Base-by-base conservation (phyloP, 1,140 invertebrate species). In the Archivesica marissinica region DNA sequence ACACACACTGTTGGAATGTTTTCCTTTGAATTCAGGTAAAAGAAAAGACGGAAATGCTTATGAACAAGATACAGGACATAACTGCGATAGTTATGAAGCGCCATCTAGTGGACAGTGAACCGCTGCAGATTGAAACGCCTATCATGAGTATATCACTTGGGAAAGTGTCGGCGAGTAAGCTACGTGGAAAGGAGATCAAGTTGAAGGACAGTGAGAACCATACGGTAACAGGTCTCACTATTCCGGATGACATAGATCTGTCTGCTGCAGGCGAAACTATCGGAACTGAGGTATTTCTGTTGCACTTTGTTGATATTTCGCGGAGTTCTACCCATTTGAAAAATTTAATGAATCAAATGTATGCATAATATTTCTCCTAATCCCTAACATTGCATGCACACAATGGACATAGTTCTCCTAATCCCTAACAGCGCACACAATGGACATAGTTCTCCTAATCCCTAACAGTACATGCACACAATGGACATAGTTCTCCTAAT, bases 1-100 rank as follows among this genome's bases (percentile, higher is more conserved):
- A n/a, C n/a, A n/a, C n/a, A n/a, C n/a, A n/a, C n/a, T n/a, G n/a
- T n/a, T n/a, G n/a, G n/a, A n/a, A n/a, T n/a, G n/a, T n/a, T n/a
- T n/a, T n/a, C n/a, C n/a, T n/a, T n/a, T n/a, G n/a, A n/a, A 54
- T 61, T 15, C 25, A 66, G 61, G 61, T 66, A 2, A 66, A 39
- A 39, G 35, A 66, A 6, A 66, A 20, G 25, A 66, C 61, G 39
- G 61, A 35, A 66, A 66, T 38, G 20, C 25, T 66, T 17, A 38
- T 66, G 15, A 35, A 66, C 3, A 35, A 23, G 35, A 35, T 66
- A 20, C 33, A 38, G n/a, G 61, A 38, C n/a, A 66, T 66, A 38
- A 66, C 33, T 20, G 35, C 20, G 6, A 66, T 66, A 30, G 61
- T 39, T 20, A 13, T 66, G 1, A 66, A 35, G 2, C 30, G 35